Percentiles rank a stretch among this genome's conserved stretches.
Evolutionary conservation across 2,113 vertebrate species (phyloP).

Genomic region (Piaya cayana): DNA sequence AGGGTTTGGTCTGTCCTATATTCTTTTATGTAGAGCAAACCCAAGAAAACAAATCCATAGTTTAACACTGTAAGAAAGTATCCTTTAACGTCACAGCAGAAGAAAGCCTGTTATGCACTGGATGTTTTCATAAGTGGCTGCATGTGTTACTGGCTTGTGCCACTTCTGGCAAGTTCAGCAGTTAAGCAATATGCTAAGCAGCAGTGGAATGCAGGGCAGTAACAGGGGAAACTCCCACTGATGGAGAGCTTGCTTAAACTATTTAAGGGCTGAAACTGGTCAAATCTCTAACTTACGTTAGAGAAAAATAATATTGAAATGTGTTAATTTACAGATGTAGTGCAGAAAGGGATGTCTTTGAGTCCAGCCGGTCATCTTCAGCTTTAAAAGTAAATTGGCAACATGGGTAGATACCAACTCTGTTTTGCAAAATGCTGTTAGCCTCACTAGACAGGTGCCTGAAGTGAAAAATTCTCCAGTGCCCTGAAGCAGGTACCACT

Average conservation of each 20-base stretch:
- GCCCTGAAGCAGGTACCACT: too few relatives aligned
- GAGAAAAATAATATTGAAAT: not conserved
- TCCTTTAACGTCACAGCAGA: not conserved
- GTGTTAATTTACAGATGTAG: not conserved
- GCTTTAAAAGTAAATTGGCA: not conserved
- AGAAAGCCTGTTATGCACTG: not conserved
- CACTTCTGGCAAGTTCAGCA: not conserved
- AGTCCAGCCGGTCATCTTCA: not conserved
- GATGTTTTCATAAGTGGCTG: not conserved
- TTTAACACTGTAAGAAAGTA: not conserved
- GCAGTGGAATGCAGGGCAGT: not conserved
- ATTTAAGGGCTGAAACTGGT: not conserved
- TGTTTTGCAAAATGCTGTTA: not conserved
- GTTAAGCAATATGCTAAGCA: not conserved
- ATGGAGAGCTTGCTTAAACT: not conserved
- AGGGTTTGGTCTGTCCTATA: not conserved
- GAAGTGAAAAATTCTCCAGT: not conserved
- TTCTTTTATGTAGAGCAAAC: not conserved
- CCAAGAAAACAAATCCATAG: not conserved
- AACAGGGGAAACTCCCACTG: not conserved
- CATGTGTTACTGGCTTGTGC: not conserved
- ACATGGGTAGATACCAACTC: not conserved
- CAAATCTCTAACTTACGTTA: not conserved
- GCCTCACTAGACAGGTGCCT: not conserved
- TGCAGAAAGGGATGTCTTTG: not conserved